Base-by-base conservation (phyloP, 2,888 invertebrate genomes). In the Metellina segmentata region DNA sequence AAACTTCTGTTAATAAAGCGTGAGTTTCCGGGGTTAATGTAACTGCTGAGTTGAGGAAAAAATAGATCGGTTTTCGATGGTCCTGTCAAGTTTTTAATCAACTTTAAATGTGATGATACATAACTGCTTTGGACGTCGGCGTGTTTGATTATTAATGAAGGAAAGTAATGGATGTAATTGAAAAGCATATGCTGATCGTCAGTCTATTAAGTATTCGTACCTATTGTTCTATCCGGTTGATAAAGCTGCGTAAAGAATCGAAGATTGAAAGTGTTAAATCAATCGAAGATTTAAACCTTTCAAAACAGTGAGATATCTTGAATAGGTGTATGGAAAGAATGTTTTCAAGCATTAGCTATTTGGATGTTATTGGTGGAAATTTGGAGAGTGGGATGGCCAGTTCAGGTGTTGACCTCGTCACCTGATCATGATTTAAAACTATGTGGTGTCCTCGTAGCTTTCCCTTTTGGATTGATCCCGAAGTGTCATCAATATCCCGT, bases 11-110 rank as follows among this genome's bases (percentile, higher is more conserved):
- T 34, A 85, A 75, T 75, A 72, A 51, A 53, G 53, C 53, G 19
- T 72, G 82, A 19, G 34, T 61, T 85, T 85, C 74, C 75, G 74
- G 75, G 74, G 74, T 85, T 85, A 34, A 75, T 82, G 82, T 72
- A 71, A 71, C 82, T 72, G 34, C 19, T n/a, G n/a, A 81, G 20
- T 61, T 71, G 82, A 71, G 71, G 48, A 51, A 20, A 51, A 74
- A 74, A 74, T 13, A 83, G 13, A 19, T 51, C 20, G 19, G 2
- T 61, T 7, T 83, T 71, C 51, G 83, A 82, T 71, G 48, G 70
- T 51, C 82, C 49, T 16, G 69, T 79, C 34, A 16, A 9, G 61
- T 61, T 61, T 61, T 61, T 61, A 61, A 61, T 61, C 61, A 61
- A 61, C 61, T 61, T 5, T 16, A 16, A 61, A 61, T 16, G 7